Percentiles rank a stretch among this genome's conserved stretches.
These are phyloP conservation scores for Anastrepha ludens DNA, from an alignment of 1,140 invertebrate species.

Conservation along the genomic window DNA sequence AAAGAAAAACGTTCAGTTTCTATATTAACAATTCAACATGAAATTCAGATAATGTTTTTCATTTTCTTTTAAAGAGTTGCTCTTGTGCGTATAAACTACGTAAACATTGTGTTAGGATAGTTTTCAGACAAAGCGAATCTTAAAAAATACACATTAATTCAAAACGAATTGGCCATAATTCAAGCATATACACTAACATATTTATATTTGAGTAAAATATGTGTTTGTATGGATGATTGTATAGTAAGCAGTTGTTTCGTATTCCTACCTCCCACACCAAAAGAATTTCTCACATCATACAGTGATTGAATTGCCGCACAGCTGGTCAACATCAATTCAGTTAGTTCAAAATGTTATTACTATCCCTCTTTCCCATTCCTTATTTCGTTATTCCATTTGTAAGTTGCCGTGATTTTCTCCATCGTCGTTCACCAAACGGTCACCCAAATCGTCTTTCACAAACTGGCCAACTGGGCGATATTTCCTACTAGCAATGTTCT, in stretches of 20 bases:
- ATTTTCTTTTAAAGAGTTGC: conserved; percentile 30
- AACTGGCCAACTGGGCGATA: not conserved
- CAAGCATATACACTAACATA: not conserved
- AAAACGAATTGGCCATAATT: conserved; percentile 31
- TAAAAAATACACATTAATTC: conserved; percentile 31
- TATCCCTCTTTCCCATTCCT: not conserved
- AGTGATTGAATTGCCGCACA: not conserved
- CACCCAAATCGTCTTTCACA: not conserved
- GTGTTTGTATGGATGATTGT: not conserved
- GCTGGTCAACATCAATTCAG: not conserved
- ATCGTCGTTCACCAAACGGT: not conserved
- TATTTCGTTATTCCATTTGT: not conserved
- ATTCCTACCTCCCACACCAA: conserved; percentile 25
- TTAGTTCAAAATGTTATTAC: conserved; percentile 34
- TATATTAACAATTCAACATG: conserved; percentile 52
- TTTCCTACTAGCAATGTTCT: conserved; percentile 63
- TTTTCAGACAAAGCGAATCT: conserved; percentile 24
- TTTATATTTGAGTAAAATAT: not conserved
- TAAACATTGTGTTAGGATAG: not conserved
- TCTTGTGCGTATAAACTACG: not conserved
- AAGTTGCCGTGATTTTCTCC: not conserved
- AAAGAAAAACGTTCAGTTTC: not conserved
- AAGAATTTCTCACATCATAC: not conserved
- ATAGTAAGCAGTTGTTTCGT: not conserved
- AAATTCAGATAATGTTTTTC: not conserved